phyloP scores from a whole-genome alignment of 1,140 invertebrate genomes.

The Solenopsis fugax region DNA sequence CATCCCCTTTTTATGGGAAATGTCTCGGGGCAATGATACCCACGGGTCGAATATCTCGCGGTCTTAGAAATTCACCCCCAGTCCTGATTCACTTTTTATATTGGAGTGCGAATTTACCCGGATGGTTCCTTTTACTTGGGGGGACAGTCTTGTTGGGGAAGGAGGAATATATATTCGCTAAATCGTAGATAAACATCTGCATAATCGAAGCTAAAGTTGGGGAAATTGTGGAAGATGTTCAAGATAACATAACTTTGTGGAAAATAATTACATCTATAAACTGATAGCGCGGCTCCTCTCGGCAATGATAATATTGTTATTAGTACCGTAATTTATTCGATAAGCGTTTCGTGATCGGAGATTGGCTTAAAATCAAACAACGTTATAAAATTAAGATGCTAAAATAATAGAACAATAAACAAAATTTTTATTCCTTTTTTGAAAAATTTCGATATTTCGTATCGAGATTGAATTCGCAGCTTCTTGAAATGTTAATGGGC shows the following conservation, averaged over 20 bases:
- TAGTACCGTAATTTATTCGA: background rate
- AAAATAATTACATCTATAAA: slow-evolving; percentile 4
- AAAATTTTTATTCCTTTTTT: background rate
- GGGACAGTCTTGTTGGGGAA: background rate
- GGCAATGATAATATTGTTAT: background rate
- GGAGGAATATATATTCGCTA: slow-evolving; percentile 11
- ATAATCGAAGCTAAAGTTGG: slow-evolving; percentile 1
- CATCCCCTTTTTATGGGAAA: background rate
- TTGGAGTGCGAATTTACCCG: slow-evolving; percentile 1
- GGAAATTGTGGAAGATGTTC: background rate
- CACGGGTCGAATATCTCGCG: background rate
- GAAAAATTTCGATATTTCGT: background rate
- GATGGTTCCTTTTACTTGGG: background rate
- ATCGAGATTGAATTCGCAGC: background rate
- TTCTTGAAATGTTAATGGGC: background rate
- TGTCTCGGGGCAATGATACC: background rate
- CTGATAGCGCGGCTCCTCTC: slow-evolving; percentile 17
- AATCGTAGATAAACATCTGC: slow-evolving; percentile 40
- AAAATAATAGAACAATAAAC: background rate
- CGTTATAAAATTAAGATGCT: background rate
- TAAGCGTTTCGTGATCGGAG: background rate
- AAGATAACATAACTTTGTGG: slow-evolving; percentile 20
- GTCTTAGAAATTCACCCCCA: slow-evolving; percentile 9
- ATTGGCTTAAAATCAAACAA: background rate
- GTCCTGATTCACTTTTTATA: slow-evolving; percentile 29